Base-by-base conservation (phyloP, 2,797 vertebrate species). In the Eurystomus glaucurus region DNA sequence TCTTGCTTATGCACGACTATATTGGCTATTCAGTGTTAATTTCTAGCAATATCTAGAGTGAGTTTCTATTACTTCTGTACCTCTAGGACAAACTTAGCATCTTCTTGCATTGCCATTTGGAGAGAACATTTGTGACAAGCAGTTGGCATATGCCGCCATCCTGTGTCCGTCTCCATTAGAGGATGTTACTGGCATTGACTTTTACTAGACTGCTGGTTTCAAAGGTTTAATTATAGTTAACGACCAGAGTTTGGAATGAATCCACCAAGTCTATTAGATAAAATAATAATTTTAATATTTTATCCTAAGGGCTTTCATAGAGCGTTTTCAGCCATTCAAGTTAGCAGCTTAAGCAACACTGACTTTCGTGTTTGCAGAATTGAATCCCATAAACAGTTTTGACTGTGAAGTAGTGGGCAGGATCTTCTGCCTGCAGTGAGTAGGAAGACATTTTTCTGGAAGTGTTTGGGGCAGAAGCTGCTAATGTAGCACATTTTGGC, bases 391-490 rank as follows among this genome's bases (percentile, higher is more conserved):
- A 8, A 93, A 28, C 57, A 64, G 57, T 43, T 90, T 84, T 65
- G 57, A 7, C 90, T 86, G 91, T 79, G 91, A 91, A 88, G 31
- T 33, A 88, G 95, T 84, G 85, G 95, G 82, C 84, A 92, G 89
- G 19, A 82, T 35, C 78, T 70, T 3, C 86, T 94, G 90, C 80
- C 76, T 95, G 58, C 79, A 57, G 58, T 92, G 88, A 95, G 83
- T 80, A 90, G 95, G 88, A 96, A 96, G 90, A 62, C 74, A n/a
- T 84, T 71, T 84, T 88, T 48, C 83, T 89, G 71, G 1, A 74
- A 82, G 39, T 52, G 41, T 84, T 33, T 68, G 41, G 48, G 79
- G 58, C 92, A 92, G 83, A 79, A 84, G 58, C 72, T 85, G 92
- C 88, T 79, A 39, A 69, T 3, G 5, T 64, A 88, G 43, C 78